Evolutionary conservation across 23 tunicate genomes (phyloP), one percentile per base, ranked within the genome.

Genomic region (Oikopleura dioica): DNA sequence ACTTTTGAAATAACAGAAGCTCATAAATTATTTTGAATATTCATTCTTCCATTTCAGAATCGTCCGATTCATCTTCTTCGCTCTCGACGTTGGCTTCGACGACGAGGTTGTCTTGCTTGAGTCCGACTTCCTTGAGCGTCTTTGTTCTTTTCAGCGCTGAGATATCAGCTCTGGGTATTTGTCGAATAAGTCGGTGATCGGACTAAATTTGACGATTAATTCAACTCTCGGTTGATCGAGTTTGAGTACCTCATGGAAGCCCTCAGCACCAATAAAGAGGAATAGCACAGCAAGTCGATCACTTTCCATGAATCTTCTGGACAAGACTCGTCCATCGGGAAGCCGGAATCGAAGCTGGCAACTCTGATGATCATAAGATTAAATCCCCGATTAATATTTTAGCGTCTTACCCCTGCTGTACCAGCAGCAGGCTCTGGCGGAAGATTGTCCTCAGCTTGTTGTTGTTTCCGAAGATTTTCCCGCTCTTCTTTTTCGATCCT

Each of bases 281-380:
- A 44, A 44, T 9, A 44, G 55, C 9, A 44, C 55, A 9, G 55
- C 9, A 0, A 89, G 76, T 4, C 82, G 35, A 1, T 82, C 86
- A 31, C 81, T 68, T 1, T 89, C 84, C 0, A 84, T 78, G 75
- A 89, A 89, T 0, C 80, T 51, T 1, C 96, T 79, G 37, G 37
- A 63, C 50, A 84, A 68, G 1, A 75, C 88, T 29, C 77, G 59
- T n/a, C 85, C 85, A 50, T 79, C 76, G n/a, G 96, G 96, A 38
- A 85, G 83, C 0, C 96, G 96, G 68, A 89, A 89, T 23, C 96
- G 59, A 0, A 89, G 81, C 37, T 77, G 75, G 35, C 85, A 80
- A 0, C 78, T 38, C 91, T 84, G 24, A 4, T n/a, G 35, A 5
- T 59, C 1, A 30, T 28, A 9, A 76, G n/a, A n/a, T n/a, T n/a